Evolutionary conservation across 2,113 vertebrate species (phyloP), one percentile per base, ranked within the genome.

Genomic region (Pygoscelis antarcticus): DNA sequence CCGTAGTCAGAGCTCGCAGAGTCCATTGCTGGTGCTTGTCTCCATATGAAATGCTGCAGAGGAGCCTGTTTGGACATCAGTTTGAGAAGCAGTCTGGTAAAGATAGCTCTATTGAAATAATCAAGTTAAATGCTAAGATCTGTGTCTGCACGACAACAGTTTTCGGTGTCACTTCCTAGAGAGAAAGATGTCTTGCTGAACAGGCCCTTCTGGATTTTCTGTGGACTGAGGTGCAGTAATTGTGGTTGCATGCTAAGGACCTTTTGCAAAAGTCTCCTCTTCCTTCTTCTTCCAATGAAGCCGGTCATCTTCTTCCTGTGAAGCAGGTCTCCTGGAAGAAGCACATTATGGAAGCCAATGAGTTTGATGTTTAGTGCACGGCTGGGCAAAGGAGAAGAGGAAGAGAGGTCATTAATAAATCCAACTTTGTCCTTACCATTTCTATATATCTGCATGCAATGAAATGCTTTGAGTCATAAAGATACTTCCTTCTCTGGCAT

Each of bases 1-100:
- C 44, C 0, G 5, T 1, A 40, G 60, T 38, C 60, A 61, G n/a
- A 52, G 23, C 3, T 20, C 0, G 0, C 51, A 30, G 54, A 52
- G 7, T 44, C 42, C 7, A 0, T 44, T 17, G 3, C 18, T 82
- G 29, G 16, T 54, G 21, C 66, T 71, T 62, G 17, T 57, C 20
- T 78, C 40, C n/a, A 4, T 36, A n/a, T 32, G 57, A 94, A 79
- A 64, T 76, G 23, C 61, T 9, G 2, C 55, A 88, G 42, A 90
- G 78, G n/a, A 87, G 20, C 51, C 36, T 82, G 3, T 61, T 44
- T 61, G 47, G 46, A 49, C 13, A 22, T 46, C 61, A 46, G 23
- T 49, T 90, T 66, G 42, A 66, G 54, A 93, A 90, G 16, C 3
- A 55, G 20, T 25, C 32, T 62, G 52, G 17, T 72, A 42, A 92